These are phyloP conservation scores for Drosophila meridiana DNA, from an alignment of 2,888 invertebrate species.

Conservation along the genomic window DNA sequence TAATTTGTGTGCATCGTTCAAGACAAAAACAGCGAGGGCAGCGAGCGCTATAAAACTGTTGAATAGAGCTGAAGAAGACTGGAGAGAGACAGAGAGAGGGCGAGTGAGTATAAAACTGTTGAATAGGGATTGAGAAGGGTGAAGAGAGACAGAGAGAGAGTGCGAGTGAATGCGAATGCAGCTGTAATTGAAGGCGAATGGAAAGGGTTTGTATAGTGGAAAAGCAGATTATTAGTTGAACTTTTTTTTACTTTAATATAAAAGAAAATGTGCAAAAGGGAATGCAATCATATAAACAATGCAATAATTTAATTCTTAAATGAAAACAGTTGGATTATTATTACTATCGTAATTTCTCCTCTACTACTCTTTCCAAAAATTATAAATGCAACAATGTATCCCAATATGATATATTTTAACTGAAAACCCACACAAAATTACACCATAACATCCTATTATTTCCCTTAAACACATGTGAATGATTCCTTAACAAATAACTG, in stretches of 20 bases:
- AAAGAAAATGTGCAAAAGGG: neutral
- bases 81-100: neutral
- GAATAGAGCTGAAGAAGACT: neutral
- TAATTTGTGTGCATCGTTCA: slow-evolving; percentile 69
- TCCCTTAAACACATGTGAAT: neutral
- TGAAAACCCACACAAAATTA: neutral
- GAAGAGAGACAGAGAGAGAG: neutral
- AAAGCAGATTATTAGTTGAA: neutral
- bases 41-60: neutral
- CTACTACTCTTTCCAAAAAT: neutral
- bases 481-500: neutral
- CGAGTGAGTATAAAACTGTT: neutral
- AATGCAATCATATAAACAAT: neutral
- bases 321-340: no score
- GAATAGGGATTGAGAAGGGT: neutral
- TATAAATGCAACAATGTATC: neutral
- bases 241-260: neutral
- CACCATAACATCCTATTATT: neutral
- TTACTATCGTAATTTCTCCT: no score
- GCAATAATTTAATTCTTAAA: neutral
- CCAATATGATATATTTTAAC: neutral
- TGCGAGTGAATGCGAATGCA: neutral
- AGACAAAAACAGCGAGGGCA: slow-evolving; percentile 33
- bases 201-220: neutral
- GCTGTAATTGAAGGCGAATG: slow-evolving; percentile 16